phyloP scores from a whole-genome alignment of 2,113 vertebrate species.

The Bungarus multicinctus region DNA sequence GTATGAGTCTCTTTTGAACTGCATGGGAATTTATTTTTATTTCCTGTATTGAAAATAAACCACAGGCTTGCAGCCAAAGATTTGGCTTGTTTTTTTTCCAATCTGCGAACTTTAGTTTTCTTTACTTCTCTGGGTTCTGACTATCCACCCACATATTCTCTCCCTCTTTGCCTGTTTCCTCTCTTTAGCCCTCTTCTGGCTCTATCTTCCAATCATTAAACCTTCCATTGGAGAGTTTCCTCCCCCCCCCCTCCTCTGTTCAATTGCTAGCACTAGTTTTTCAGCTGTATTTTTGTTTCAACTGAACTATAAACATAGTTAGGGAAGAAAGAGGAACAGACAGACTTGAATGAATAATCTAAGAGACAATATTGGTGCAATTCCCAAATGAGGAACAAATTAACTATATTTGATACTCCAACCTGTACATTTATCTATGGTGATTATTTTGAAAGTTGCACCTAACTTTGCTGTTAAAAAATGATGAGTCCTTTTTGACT shows the following conservation, averaged over 20 bases:
- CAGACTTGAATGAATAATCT: background rate
- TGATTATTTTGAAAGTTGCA: background rate
- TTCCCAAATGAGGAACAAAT: background rate
- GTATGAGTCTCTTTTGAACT: background rate
- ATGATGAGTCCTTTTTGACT: background rate
- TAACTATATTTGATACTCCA: background rate
- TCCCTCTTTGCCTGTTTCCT: background rate
- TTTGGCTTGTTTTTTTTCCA: background rate
- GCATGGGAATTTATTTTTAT: background rate
- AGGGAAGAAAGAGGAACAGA: background rate
- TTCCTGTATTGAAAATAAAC: constrained; percentile 5
- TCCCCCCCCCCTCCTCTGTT: too few relatives aligned
- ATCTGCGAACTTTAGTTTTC: background rate
- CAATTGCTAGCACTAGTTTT: background rate
- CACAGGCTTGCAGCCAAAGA: background rate
- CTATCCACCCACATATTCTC: background rate
- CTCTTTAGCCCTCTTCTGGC: background rate
- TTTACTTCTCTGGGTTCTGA: background rate
- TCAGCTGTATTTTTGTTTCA: background rate
- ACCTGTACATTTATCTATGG: background rate
- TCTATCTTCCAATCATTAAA: background rate
- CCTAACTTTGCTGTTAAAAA: background rate
- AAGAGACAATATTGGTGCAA: background rate
- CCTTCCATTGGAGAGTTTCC: background rate
- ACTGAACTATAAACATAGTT: background rate